These are phyloP conservation scores for Unio delphinus DNA, from an alignment of 2,888 invertebrate genomes.

Conservation along the genomic window DNA sequence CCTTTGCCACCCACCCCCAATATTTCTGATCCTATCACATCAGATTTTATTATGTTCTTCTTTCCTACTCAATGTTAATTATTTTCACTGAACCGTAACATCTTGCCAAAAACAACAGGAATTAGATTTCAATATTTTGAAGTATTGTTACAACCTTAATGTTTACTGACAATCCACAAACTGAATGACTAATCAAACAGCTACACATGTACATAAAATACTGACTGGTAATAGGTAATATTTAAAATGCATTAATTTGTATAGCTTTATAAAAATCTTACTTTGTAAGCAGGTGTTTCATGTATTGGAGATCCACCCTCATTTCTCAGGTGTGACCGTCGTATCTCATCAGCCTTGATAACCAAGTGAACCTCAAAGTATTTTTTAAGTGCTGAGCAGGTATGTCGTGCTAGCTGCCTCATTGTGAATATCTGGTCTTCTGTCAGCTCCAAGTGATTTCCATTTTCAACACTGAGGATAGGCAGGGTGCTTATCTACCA, in stretches of 20 bases:
- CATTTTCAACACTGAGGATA: constrained; percentile 81
- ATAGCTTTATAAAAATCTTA: constrained; percentile 34
- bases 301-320: constrained; percentile 74
- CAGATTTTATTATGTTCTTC: no score
- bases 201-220: no score
- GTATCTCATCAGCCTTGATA: constrained; percentile 82
- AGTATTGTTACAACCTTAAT: background rate
- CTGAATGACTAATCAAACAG: no score
- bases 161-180: background rate
- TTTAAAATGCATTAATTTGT: no score
- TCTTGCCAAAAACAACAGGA: no score
- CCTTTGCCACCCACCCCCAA: no score
- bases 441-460: constrained; percentile 71
- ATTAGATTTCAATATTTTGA: background rate
- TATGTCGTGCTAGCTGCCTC: constrained; percentile 90
- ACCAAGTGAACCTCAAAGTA: constrained; percentile 93
- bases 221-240: no score
- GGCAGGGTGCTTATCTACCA: constrained; percentile 84
- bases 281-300: constrained; percentile 73
- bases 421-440: constrained; percentile 94
- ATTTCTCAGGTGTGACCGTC: constrained; percentile 65
- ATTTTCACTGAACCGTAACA: no score
- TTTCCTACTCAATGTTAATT: no score
- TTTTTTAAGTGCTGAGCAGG: constrained; percentile 88
- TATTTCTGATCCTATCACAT: no score